A percentile compares a stretch with the other conserved stretches of the same genome.
phyloP scores from a whole-genome alignment of 2,797 vertebrate species.

The Brotogeris chrysoptera region DNA sequence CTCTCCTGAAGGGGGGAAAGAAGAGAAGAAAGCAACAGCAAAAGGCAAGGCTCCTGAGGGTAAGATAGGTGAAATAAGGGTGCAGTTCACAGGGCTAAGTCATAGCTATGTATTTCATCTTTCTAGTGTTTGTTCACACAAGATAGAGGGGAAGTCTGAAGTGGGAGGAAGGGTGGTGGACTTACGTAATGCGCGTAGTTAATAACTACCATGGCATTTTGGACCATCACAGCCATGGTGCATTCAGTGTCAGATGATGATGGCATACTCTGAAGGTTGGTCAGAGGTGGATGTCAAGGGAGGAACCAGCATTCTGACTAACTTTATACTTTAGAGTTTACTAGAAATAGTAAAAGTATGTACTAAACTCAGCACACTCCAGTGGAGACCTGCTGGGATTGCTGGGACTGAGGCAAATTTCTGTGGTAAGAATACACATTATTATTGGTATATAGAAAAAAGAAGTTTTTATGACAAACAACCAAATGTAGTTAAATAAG shows the following conservation, averaged over 20 bases:
- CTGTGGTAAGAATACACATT: neutral
- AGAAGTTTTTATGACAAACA: neutral
- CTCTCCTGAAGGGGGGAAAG: neutral
- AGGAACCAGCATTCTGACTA: neutral
- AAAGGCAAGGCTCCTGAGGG: neutral
- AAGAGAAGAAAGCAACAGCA: neutral
- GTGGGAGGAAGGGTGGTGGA: neutral
- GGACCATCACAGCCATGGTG: neutral
- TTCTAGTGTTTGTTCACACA: neutral
- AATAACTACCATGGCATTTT: neutral
- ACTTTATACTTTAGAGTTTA: neutral
- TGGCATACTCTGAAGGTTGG: neutral
- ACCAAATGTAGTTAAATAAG: neutral
- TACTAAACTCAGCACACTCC: neutral
- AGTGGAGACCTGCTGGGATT: neutral
- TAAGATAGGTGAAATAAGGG: neutral
- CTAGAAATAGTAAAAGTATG: neutral
- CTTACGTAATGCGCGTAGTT: neutral
- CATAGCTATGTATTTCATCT: neutral
- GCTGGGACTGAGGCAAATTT: neutral
- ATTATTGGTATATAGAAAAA: neutral
- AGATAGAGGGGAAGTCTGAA: neutral
- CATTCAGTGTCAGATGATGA: neutral
- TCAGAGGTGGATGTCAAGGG: neutral
- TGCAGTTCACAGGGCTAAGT: neutral